Base-by-base conservation (phyloP, 2,113 vertebrate species). In the Delphinus delphis region DNA sequence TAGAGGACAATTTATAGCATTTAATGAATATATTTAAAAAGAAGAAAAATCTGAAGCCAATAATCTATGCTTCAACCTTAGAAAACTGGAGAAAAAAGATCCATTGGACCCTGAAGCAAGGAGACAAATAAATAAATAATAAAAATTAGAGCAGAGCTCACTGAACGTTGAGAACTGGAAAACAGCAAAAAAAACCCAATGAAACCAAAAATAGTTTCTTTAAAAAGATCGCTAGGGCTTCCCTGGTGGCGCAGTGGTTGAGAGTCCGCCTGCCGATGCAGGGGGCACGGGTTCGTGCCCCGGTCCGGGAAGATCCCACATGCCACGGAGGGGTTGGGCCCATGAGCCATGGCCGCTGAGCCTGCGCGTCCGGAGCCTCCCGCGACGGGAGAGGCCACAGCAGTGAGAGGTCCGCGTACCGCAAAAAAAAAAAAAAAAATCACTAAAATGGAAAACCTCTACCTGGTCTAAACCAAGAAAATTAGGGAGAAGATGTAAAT, bases 311-410 rank as follows among this genome's bases (percentile, higher is more conserved):
- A 41, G 41, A 41, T 41, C 41, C 41, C 41, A 41, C 41, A 7
- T 7, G 41, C 41, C 41, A 1, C 6, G 6, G 41, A 41, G 41
- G 1, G 41, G 41, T 1, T 7, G 41, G 41, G 41, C 41, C 41
- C 41, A 0, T 41, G 41, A 41, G 41, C 7, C 41, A 41, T 6
- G 41, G 41, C 41, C 41, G 6, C 41, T 41, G 41, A 41, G 41
- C 41, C 41, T 41, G 41, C 7, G 1, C 6, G 6, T 41, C 41
- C 41, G 6, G 1, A 41, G 41, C 41, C 41, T 41, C 6, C 41
- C 41, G 41, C 6, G 1, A 41, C 6, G 6, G 41, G 1, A 41
- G 41, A 41, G 41, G 6, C 7, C 41, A 41, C 8, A 0, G 0
- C 44, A 44, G 44, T 44, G 1, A 44, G 44, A 44, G 44, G 44